Evolutionary conservation across 2,797 vertebrate genomes (phyloP), one percentile per base, ranked within the genome.

Genomic region (Alauda arvensis): DNA sequence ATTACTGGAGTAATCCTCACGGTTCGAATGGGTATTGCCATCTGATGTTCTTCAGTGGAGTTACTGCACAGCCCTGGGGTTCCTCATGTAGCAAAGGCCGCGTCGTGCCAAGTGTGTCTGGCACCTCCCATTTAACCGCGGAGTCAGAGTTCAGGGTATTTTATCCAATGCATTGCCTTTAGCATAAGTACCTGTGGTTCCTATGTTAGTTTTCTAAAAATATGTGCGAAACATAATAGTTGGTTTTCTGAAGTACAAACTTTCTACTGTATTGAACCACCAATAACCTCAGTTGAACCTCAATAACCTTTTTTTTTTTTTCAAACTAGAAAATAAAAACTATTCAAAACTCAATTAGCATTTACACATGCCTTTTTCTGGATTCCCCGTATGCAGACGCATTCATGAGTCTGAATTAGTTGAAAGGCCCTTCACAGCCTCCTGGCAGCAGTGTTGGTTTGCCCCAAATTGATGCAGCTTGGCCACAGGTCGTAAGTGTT

Each of bases 191-290:
- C 17, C 40, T 62, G 24, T 43, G 7, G 31, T 26, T 7, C 8
- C 5, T 26, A 0, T 7, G 34, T 8, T 53, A 6, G 1, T 18
- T 33, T 33, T 12, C 4, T 0, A 11, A 2, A 40, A n/a, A 12
- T 15, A 7, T 1, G 18, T 8, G 14, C 26, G 14, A 48, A 37
- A 19, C 31, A 3, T 17, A 13, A 8, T 16, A 28, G 28, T 24
- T 37, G 18, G 9, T 76, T 68, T 42, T 56, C 19, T 42, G 2
- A 45, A 70, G 13, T 34, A 18, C 42, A 46, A 17, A 31, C 10
- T 13, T 31, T 14, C 11, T 69, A 33, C 18, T n/a, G 0, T 45
- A 23, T 5, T 26, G 42, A 59, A 24, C 61, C 16, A 11, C 10
- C 39, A 19, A 2, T 31, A 52, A n/a, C 8, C 23, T 46, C 46